These are phyloP conservation scores for Brachyhypopomus occidentalis DNA, from an alignment of 2,113 vertebrate species.

Conservation along the genomic window DNA sequence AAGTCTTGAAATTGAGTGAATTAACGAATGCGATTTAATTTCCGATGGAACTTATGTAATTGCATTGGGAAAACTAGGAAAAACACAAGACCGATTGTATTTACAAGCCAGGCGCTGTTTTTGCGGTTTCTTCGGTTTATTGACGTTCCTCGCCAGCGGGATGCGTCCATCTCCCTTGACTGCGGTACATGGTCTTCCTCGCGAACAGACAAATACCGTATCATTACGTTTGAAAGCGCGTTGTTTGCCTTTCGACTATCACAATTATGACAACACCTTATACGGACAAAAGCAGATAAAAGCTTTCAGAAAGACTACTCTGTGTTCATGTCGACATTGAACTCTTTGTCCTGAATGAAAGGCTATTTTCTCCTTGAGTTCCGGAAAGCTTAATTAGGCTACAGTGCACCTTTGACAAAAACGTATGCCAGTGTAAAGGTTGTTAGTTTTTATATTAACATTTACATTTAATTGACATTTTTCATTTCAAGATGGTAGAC, in stretches of 20 bases:
- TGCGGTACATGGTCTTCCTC: background rate
- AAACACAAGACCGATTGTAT: too few relatives aligned
- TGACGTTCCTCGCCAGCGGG: background rate
- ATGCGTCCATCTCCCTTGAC: too few relatives aligned
- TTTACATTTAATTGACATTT: background rate
- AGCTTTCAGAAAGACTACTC: background rate
- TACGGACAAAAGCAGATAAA: slow-evolving; percentile 14
- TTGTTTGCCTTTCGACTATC: background rate
- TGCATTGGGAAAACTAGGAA: background rate
- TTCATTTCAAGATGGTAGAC: too few relatives aligned
- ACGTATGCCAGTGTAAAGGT: background rate
- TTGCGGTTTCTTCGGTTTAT: background rate
- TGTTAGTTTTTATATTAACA: background rate
- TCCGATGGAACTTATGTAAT: background rate
- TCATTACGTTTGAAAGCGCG: background rate
- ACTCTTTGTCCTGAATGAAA: background rate
- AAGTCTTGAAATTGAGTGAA: background rate
- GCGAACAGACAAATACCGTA: background rate
- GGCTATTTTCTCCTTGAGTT: background rate
- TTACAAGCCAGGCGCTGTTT: too few relatives aligned
- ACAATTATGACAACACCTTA: slow-evolving; percentile 4
- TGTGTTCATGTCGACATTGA: background rate
- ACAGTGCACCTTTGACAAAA: background rate
- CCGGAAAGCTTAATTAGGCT: background rate
- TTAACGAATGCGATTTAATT: too few relatives aligned